phyloP scores from a whole-genome alignment of 2,113 vertebrate species.

The Amphilophus citrinellus region DNA sequence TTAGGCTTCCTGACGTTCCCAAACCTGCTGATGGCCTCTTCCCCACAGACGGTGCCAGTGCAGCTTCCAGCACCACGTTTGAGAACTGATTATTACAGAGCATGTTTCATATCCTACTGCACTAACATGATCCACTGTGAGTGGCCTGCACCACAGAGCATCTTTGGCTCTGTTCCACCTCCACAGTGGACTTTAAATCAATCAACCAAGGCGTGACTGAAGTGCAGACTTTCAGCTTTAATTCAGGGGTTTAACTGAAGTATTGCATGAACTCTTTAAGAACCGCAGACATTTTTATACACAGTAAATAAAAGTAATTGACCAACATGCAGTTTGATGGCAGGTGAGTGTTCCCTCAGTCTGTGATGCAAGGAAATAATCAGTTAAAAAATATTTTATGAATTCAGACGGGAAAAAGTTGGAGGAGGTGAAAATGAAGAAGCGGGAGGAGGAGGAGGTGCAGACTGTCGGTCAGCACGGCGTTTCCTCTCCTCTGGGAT shows the following conservation, averaged over 20 bases:
- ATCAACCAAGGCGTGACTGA: too few relatives aligned
- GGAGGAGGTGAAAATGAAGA: neutral
- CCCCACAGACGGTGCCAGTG: too few relatives aligned
- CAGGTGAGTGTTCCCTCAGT: too few relatives aligned
- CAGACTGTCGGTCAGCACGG: neutral
- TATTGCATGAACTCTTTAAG: neutral
- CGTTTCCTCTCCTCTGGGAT: conserved; percentile 13
- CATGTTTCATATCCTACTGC: too few relatives aligned
- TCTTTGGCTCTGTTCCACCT: neutral
- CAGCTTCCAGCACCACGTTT: too few relatives aligned
- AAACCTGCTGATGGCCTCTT: too few relatives aligned
- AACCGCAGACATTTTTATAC: neutral
- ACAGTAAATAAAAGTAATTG: neutral
- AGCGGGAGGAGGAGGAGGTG: neutral
- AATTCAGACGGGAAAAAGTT: neutral
- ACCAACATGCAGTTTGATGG: neutral
- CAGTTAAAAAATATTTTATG: neutral
- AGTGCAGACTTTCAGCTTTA: too few relatives aligned
- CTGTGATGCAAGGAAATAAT: too few relatives aligned
- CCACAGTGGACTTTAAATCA: neutral
- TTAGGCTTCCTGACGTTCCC: neutral
- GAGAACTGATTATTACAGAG: too few relatives aligned
- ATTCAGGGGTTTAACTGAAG: neutral
- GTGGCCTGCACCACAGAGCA: too few relatives aligned
- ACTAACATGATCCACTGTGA: too few relatives aligned